Conservation (phyloP, 2,888 invertebrate species). For the Ctena decussata region DNA sequence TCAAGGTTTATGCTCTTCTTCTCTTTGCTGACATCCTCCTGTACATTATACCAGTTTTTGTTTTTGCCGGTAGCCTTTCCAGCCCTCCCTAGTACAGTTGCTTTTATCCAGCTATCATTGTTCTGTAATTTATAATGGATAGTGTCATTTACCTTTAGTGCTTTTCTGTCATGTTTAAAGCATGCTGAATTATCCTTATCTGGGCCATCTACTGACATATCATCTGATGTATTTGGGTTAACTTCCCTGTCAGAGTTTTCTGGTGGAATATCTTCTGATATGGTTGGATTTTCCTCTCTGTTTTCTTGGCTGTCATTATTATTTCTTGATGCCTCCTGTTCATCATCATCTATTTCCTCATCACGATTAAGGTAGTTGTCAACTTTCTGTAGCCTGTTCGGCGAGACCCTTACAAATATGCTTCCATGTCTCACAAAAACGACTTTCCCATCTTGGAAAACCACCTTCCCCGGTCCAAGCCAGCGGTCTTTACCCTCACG, state of each 20-base stretch:
- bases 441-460: constrained; percentile 30
- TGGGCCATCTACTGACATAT: too few species aligned
- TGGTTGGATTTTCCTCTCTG: too few species aligned
- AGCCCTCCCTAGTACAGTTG: constrained; percentile 38
- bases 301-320: neutral
- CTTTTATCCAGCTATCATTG: constrained; percentile 9
- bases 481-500: constrained; percentile 48
- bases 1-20: constrained; percentile 25
- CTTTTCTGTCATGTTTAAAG: neutral
- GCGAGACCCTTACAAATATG: constrained; percentile 12
- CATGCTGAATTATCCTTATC: too few species aligned
- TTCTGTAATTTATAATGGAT: constrained; percentile 33
- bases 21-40: too few species aligned
- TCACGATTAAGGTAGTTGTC: constrained; percentile 23
- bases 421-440: constrained; percentile 28
- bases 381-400: neutral
- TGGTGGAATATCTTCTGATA: too few species aligned
- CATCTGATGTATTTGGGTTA: too few species aligned
- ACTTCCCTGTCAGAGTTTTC: too few species aligned
- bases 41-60: neutral
- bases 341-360: constrained; percentile 24
- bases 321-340: neutral
- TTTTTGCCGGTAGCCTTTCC: constrained; percentile 41
- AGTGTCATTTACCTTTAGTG: constrained; percentile 29
- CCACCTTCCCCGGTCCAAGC: constrained; percentile 18